phyloP scores from a whole-genome alignment of 35 echinoderm and acorn worm genomes.

The Holothuria glaberrima region DNA sequence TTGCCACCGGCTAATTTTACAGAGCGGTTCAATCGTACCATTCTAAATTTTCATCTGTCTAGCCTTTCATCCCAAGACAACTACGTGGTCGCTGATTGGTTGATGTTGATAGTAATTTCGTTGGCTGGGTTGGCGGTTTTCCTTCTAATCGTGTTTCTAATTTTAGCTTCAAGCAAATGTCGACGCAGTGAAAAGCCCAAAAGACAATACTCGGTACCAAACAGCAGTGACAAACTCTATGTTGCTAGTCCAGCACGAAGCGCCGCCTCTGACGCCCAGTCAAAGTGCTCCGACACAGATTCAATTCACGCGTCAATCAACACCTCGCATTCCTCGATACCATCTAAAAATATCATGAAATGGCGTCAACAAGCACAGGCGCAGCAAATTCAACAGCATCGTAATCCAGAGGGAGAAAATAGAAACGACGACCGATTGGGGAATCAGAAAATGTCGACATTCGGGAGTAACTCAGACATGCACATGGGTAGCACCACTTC shows the following conservation, averaged over 20 bases:
- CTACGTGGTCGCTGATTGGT: constrained; percentile 67
- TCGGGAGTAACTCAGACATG: constrained; percentile 89
- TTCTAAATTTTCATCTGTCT: constrained; percentile 58
- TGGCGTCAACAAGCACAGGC: constrained; percentile 79
- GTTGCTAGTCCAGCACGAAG: constrained; percentile 52
- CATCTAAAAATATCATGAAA: constrained; percentile 94
- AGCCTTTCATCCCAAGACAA: background rate
- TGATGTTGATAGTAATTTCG: constrained; percentile 79
- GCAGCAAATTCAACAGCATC: constrained; percentile 16
- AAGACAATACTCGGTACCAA: constrained; percentile 28
- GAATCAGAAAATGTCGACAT: constrained; percentile 84
- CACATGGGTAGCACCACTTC: constrained; percentile 70
- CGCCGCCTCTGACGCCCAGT: constrained; percentile 34
- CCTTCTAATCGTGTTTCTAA: constrained; percentile 79
- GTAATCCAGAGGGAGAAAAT: background rate
- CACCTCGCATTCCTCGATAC: constrained; percentile 70
- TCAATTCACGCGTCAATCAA: constrained; percentile 60
- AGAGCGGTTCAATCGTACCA: constrained; percentile 72
- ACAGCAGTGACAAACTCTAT: constrained; percentile 49
- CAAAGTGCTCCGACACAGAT: constrained; percentile 69
- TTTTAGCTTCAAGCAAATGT: constrained; percentile 74
- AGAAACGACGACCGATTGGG: constrained; percentile 75
- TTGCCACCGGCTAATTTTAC: constrained; percentile 70
- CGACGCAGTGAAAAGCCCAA: constrained; percentile 53
- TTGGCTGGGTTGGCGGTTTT: constrained; percentile 76